Base-by-base conservation (phyloP, 2,113 vertebrate species). In the Strigops habroptila region DNA sequence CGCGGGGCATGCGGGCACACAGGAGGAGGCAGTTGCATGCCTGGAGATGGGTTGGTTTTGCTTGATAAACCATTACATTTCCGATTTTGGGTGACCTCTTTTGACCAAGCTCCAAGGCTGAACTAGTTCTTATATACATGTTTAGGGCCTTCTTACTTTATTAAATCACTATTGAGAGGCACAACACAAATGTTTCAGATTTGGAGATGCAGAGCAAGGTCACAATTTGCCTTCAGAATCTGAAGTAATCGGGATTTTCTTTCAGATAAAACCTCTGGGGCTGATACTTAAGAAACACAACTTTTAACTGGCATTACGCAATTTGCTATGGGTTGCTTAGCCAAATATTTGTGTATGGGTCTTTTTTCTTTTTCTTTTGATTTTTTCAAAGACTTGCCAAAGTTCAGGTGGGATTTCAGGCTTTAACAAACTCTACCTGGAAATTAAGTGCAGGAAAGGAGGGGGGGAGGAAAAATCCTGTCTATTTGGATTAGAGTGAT, bases 221-320 rank as follows among this genome's bases (percentile, higher is more conserved):
- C 93, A 92, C 82, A 97, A 88, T 97, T 97, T 95, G 93, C 96
- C 95, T 98, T 84, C 87, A 97, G 92, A 98, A 97, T 97, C 96
- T 98, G 96, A 97, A 98, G 93, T 97, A 97, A 98, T 97, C 92
- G 93, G 96, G 96, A 95, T 98, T 98, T 98, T 96, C 97, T 98
- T 98, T 98, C 97, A 96, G 97, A 97, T 97, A 95, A 97, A 98
- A 97, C 97, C 97, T 98, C 95, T 97, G 97, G 97, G 96, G 91
- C 93, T 97, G 97, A 94, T 97, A 96, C 96, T 96, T 97, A 96
- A 91, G 98, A 97, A 98, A 97, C 93, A 95, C 97, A 96, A 97
- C 96, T 97, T 98, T 94, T 97, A 88, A 97, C 97, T 97, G 97
- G 94, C 94, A 93, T 98, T 97, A 97, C 88, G 83, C 98, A 97